Evolutionary conservation across 2,888 invertebrate genomes (phyloP).

Genomic region (Eutolmus rufibarbis): DNA sequence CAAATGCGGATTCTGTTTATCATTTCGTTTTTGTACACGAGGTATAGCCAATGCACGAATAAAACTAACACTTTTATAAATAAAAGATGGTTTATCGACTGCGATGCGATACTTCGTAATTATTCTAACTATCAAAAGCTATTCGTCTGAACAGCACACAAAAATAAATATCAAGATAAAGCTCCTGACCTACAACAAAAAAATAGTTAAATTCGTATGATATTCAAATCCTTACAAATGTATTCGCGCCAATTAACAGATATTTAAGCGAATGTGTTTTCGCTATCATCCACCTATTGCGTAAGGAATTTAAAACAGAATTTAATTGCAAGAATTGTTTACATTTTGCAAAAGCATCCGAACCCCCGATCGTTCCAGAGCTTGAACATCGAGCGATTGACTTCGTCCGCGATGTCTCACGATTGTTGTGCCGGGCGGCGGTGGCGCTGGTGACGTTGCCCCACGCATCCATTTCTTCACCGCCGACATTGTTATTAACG

Average conservation of each 20-base stretch:
- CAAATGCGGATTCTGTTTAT: not conserved
- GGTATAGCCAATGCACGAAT: not conserved
- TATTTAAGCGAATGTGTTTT: not conserved
- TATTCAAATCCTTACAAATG: not conserved
- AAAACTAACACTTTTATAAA: not conserved
- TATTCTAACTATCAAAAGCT: not conserved
- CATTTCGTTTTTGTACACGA: not conserved
- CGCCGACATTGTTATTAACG: slow-evolving; percentile 56
- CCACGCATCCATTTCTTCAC: slow-evolving; percentile 61
- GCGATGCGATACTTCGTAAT: not conserved
- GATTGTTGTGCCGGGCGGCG: not conserved
- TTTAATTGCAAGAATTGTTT: slow-evolving; percentile 49
- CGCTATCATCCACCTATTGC: not conserved
- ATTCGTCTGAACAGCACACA: not conserved
- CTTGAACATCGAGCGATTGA: slow-evolving; percentile 61
- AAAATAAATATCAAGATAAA: not conserved
- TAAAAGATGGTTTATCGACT: not conserved
- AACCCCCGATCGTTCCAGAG: slow-evolving; percentile 59
- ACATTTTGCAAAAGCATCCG: slow-evolving; percentile 58
- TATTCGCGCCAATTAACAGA: not conserved
- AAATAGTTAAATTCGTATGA: not conserved
- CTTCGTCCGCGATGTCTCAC: slow-evolving; percentile 57
- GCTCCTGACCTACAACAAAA: not conserved
- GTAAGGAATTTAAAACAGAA: not conserved
- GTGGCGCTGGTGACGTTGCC: not conserved